Evolutionary conservation across 2,888 invertebrate species (phyloP).

Genomic region (Linyphia triangularis): DNA sequence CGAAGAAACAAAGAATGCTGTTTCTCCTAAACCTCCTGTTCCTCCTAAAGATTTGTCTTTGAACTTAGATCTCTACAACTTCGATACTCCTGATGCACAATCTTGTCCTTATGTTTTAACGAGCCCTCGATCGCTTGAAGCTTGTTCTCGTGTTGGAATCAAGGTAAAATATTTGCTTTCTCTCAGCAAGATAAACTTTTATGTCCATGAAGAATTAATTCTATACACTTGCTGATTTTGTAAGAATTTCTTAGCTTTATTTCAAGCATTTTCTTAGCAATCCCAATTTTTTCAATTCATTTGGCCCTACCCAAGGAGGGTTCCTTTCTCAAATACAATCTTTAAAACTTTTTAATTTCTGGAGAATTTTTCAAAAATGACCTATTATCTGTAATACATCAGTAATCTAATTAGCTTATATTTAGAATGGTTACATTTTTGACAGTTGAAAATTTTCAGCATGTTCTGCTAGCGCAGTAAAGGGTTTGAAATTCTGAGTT

Average conservation of each 20-base stretch:
- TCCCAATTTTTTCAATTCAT: too few species aligned
- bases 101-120: slow-evolving; percentile 82
- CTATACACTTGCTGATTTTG: too few species aligned
- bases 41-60: slow-evolving; percentile 70
- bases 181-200: too few species aligned
- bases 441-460: background rate
- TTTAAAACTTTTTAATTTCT: background rate
- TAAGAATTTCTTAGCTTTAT: too few species aligned
- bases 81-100: slow-evolving; percentile 81
- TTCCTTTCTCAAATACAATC: too few species aligned
- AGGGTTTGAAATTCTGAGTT: background rate
- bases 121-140: slow-evolving; percentile 82
- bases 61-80: slow-evolving; percentile 81
- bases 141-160: slow-evolving; percentile 81
- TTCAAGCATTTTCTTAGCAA: too few species aligned
- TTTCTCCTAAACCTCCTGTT: slow-evolving; percentile 27
- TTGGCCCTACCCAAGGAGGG: too few species aligned
- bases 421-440: background rate
- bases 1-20: slow-evolving; percentile 43
- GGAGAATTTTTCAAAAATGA: background rate
- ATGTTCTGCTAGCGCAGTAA: too few species aligned
- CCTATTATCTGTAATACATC: background rate
- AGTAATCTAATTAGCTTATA: background rate
- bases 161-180: too few species aligned
- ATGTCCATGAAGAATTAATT: too few species aligned